Evolutionary conservation across 2,113 vertebrate species (phyloP).

Genomic region (Gopherus evgoodei): DNA sequence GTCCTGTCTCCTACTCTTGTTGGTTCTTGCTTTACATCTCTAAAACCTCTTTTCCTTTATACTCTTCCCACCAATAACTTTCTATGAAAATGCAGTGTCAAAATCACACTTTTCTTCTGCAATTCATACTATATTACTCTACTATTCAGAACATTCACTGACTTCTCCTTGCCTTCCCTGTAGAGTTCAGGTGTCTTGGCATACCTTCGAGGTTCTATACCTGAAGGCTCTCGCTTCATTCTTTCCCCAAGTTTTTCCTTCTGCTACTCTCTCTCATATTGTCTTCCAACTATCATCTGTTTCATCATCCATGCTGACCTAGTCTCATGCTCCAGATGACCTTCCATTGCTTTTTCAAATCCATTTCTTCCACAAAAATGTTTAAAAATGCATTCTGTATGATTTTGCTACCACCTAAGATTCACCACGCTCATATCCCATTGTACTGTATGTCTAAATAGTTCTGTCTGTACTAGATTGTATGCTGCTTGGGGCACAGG

Average conservation of each 20-base stretch:
- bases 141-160: accelerated
- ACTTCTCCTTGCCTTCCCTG: not conserved
- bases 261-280: not conserved
- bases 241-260: not conserved
- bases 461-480: not conserved
- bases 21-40: not conserved
- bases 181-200: not conserved
- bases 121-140: not conserved
- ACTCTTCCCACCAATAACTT: not conserved
- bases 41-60: not conserved
- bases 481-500: not conserved
- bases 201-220: not conserved
- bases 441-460: not conserved
- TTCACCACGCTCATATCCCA: not conserved
- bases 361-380: not conserved
- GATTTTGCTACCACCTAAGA: not conserved
- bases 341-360: not conserved
- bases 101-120: accelerated
- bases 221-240: not conserved
- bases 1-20: accelerated
- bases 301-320: not conserved
- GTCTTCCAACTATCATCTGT: not conserved
- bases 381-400: not conserved
- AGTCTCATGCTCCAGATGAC: not conserved
- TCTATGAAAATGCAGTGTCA: not conserved